A percentile compares a stretch with the other conserved stretches of the same genome.
Evolutionary conservation across 2,888 invertebrate genomes (phyloP).

Genomic region (Diaperis boleti): DNA sequence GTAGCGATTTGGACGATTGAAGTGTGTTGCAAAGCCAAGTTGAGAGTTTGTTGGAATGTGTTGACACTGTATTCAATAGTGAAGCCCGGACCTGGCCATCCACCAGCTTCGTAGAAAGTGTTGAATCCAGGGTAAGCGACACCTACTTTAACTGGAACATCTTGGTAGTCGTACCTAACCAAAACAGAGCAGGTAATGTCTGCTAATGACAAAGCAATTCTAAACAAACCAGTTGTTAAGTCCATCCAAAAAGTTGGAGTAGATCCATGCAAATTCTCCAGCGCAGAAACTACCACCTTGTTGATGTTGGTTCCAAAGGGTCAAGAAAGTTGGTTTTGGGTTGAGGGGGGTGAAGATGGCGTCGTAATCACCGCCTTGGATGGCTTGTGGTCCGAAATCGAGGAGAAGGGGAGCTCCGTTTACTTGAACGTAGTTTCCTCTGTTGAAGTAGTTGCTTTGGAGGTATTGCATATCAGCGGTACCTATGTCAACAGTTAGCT

Average conservation of each 20-base stretch:
- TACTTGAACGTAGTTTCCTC: conserved; percentile 19
- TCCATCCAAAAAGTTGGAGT: conserved; percentile 14
- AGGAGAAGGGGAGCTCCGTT: conserved; percentile 25
- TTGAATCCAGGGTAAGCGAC: conserved; percentile 32
- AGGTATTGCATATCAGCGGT: conserved; percentile 17
- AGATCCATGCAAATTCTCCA: conserved; percentile 28
- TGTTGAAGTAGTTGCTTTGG: conserved; percentile 32
- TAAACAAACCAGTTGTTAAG: conserved; percentile 24
- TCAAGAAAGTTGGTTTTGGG: conserved; percentile 35
- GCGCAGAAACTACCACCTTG: conserved; percentile 10
- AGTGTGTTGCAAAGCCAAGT: conserved; percentile 15
- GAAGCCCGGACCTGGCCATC: conserved; percentile 28
- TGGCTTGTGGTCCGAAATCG: conserved; percentile 31
- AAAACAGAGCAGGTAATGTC: neutral
- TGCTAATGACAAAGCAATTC: too few relatives aligned
- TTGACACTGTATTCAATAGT: conserved; percentile 7
- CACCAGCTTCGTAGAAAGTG: conserved; percentile 15
- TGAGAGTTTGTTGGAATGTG: conserved; percentile 8
- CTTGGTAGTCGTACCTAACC: conserved; percentile 4
- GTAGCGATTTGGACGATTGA: conserved; percentile 13
- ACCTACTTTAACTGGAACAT: conserved; percentile 26
- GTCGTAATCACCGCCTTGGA: conserved; percentile 12
- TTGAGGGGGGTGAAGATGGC: conserved; percentile 9
- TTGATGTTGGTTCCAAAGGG: conserved; percentile 33
- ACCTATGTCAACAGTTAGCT: too few relatives aligned